These are phyloP conservation scores for Melanophora roralis DNA, from an alignment of 2,888 invertebrate species.

Conservation along the genomic window DNA sequence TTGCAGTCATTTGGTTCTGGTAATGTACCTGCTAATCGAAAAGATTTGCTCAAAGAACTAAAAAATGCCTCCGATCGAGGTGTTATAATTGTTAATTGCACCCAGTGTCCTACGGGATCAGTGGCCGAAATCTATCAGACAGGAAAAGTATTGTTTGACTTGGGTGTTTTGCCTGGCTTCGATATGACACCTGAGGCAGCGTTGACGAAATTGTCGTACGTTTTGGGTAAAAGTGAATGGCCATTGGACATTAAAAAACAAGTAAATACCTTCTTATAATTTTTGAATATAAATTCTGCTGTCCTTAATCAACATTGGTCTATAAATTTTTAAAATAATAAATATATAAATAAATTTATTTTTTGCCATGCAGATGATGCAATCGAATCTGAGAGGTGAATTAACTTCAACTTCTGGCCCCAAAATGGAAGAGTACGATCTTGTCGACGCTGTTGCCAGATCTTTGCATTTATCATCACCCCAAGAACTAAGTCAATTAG, in stretches of 20 bases:
- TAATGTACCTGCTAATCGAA: slow-evolving; percentile 90
- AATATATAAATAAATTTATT: not conserved
- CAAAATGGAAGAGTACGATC: slow-evolving; percentile 78
- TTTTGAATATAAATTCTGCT: too few relatives aligned
- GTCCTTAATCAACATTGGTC: too few relatives aligned
- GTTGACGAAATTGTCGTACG: slow-evolving; percentile 92
- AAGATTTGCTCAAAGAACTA: slow-evolving; percentile 87
- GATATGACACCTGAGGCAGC: slow-evolving; percentile 92
- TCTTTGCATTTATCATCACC: slow-evolving; percentile 79
- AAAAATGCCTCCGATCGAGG: slow-evolving; percentile 85
- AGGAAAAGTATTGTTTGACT: slow-evolving; percentile 81
- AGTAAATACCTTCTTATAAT: too few relatives aligned
- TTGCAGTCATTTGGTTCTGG: slow-evolving; percentile 96
- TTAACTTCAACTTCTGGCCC: slow-evolving; percentile 79
- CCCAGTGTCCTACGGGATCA: slow-evolving; percentile 91
- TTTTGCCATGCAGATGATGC: slow-evolving; percentile 82
- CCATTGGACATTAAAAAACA: slow-evolving; percentile 81
- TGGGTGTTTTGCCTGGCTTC: slow-evolving; percentile 74
- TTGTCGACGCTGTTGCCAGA: slow-evolving; percentile 81
- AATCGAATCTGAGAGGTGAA: slow-evolving; percentile 88
- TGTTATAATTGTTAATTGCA: slow-evolving; percentile 92
- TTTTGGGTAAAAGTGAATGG: slow-evolving; percentile 87
- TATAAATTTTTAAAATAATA: too few relatives aligned
- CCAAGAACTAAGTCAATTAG: slow-evolving; percentile 79
- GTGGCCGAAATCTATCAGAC: slow-evolving; percentile 91